Conservation (phyloP, 2,797 vertebrate genomes). For the Squalus acanthias region DNA sequence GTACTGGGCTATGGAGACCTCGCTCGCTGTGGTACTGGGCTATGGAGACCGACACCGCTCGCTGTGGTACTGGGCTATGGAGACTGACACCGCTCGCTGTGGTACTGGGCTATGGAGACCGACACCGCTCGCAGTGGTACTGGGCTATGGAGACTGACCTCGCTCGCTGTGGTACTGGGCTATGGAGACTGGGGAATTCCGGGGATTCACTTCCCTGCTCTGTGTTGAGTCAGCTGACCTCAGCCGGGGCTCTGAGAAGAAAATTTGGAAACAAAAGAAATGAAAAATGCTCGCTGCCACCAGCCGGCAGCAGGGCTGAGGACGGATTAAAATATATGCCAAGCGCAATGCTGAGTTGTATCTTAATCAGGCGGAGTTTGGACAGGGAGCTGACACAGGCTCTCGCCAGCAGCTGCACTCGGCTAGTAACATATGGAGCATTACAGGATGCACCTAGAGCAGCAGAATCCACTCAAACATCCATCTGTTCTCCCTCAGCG, state of each 20-base stretch:
- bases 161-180: no score
- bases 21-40: no score
- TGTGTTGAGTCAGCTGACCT: no score
- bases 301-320: neutral
- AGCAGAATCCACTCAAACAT: neutral
- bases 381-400: neutral
- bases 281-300: neutral
- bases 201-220: no score
- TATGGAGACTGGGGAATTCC: no score
- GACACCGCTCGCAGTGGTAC: no score
- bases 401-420: neutral
- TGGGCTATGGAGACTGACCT: no score
- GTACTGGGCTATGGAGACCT: no score
- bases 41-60: no score
- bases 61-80: no score
- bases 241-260: neutral
- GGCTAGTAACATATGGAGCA: neutral
- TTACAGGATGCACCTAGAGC: neutral
- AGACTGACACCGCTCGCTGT: no score
- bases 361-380: neutral
- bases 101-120: no score
- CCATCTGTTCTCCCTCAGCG: neutral
- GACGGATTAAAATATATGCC: neutral
- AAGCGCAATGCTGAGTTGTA: neutral
- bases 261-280: neutral